Base-by-base conservation (phyloP, 2,888 invertebrate species). In the Opisthograptis luteolata region DNA sequence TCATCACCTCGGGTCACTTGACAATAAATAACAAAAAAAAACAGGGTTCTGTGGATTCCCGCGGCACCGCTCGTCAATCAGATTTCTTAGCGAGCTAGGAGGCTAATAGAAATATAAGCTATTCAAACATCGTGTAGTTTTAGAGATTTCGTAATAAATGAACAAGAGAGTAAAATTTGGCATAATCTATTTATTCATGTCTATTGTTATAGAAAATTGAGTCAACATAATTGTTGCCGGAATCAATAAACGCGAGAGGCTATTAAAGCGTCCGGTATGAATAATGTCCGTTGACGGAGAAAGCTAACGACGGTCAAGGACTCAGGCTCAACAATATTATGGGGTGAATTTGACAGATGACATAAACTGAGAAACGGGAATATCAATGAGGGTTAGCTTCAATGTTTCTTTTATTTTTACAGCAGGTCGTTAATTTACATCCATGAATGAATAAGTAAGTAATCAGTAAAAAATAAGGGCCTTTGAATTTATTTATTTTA, bases 321-420 rank as follows among this genome's bases (percentile, higher is more conserved):
- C 56, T 55, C 56, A 51, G 61, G 47, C 51, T 55, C 50, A 52
- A 59, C 59, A 59, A 62, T 59, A 59, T 57, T 59, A 59, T 62
- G 57, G n/a, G 57, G 49, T 62, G 62, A 62, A 51, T 62, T 59
- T 62, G 62, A 62, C 62, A 62, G 62, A 59, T 59, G 59, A 57
- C 62, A 59, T 55, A 57, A n/a, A 55, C 55, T 59, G 54, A 55
- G 57, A 59, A 62, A 59, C 45, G 57, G 58, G 57, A 62, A 59
- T 55, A 54, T 58, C 62, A 59, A 57, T 59, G 49, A 59, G 56
- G 55, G 51, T 48, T 52, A 45, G 48, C 46, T 27, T 53, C 55
- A 47, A 36, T 57, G 48, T 12, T 44, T 41, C 47, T 49, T 51
- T 53, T 50, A 39, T 20, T 39, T 47, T 55, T 52, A 46, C 53